phyloP scores from a whole-genome alignment of 2,888 invertebrate species.

The Acutogordius australiensis region DNA sequence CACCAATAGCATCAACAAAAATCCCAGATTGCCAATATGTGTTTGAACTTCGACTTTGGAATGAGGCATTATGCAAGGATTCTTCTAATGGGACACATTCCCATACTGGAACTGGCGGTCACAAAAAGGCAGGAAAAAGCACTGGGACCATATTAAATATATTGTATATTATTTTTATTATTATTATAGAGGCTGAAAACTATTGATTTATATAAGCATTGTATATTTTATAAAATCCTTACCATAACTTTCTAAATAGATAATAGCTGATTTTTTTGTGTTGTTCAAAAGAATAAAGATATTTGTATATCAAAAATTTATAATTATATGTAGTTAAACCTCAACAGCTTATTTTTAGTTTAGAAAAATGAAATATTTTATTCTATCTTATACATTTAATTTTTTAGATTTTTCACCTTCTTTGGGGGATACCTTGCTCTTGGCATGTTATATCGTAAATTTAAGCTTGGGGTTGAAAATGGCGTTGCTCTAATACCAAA shows the following conservation, averaged over 20 bases:
- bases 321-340: too few relatives aligned
- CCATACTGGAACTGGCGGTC: neutral
- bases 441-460: neutral
- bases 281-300: too few relatives aligned
- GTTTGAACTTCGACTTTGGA: neutral
- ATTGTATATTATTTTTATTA: too few relatives aligned
- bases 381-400: too few relatives aligned
- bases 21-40: neutral
- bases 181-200: too few relatives aligned
- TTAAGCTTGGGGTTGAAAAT: neutral
- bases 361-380: too few relatives aligned
- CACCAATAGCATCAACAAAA: neutral
- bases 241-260: too few relatives aligned
- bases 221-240: too few relatives aligned
- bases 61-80: neutral
- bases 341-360: too few relatives aligned
- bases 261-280: too few relatives aligned
- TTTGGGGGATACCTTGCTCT: neutral
- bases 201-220: too few relatives aligned
- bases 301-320: too few relatives aligned
- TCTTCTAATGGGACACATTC: neutral
- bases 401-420: neutral
- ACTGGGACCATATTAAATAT: neutral
- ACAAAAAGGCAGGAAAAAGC: neutral
- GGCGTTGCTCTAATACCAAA: neutral